Percentiles rank a stretch among this genome's conserved stretches.
These are phyloP conservation scores for Malaclemys terrapin DNA, from an alignment of 2,113 vertebrate genomes.

Conservation along the genomic window DNA sequence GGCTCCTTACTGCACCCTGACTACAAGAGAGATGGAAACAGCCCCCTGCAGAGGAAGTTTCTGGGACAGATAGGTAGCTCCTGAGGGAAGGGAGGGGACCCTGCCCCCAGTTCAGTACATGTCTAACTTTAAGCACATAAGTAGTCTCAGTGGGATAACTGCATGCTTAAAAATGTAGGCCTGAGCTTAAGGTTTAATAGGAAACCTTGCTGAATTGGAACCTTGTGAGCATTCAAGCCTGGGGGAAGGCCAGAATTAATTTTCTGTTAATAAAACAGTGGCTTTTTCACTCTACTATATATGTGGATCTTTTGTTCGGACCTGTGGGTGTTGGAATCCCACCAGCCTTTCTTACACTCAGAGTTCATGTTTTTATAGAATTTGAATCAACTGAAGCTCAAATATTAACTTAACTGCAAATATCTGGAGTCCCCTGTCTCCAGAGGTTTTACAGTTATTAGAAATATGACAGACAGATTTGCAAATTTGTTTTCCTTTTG, in stretches of 20 bases:
- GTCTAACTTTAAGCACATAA: neutral
- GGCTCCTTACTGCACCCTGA: neutral
- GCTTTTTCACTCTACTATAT: fast-evolving
- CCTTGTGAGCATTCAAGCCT: neutral
- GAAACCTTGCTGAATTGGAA: neutral
- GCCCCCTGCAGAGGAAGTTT: neutral
- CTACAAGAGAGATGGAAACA: fast-evolving
- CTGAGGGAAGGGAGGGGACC: neutral
- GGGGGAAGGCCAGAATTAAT: neutral
- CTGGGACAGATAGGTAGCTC: neutral
- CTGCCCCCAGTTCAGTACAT: fast-evolving
- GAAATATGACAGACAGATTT: neutral
- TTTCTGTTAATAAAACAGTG: neutral
- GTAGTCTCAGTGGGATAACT: neutral
- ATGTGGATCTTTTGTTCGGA: neutral
- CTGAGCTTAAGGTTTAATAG: neutral
- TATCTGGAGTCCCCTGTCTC: fast-evolving
- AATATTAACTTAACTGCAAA: neutral
- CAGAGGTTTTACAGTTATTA: neutral
- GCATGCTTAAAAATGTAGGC: neutral
- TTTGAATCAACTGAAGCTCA: neutral
- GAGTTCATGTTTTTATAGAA: neutral
- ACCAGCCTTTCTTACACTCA: neutral
- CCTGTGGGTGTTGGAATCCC: neutral
- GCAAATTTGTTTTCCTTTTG: neutral